Evolutionary conservation across 2,888 invertebrate species (phyloP), one percentile per base, ranked within the genome.

Genomic region (Hemithea aestivaria): DNA sequence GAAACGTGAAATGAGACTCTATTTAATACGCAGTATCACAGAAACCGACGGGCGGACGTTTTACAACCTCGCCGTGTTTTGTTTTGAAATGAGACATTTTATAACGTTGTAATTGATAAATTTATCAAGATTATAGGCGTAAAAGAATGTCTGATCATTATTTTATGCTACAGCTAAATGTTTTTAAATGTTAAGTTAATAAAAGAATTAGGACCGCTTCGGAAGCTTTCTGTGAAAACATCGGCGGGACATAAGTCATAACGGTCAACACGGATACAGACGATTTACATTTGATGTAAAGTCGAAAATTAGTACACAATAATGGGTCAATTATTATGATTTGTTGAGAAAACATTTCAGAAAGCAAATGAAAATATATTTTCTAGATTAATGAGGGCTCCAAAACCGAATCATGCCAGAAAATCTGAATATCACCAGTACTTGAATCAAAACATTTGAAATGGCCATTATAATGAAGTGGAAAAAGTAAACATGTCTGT

Each of bases 1-100:
- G 69, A 74, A 75, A 73, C 72, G 66, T 69, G 69, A 74, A 75
- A 73, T 71, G 56, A 71, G 64, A 64, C 64, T 65, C 67, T 68
- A 68, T 68, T n/a, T 71, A 68, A 73, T 72, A 65, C 54, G 48
- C 57, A 52, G 38, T 55, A 35, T 56, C 45, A 43, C 48, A 46
- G 50, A 52, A 53, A 52, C 56, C 35, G 45, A 57, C 57, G 44
- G 58, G 52, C 40, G 48, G 40, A 54, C 56, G 46, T 55, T n/a
- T 53, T 56, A 53, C 58, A 52, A 56, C 44, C 40, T 39, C 36
- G 40, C 10, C 42, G 38, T 56, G 53, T 55, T 63, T 59, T 58
- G 53, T 54, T 62, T 56, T 56, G 48, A 58, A 57, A 64, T 55
- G 42, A 64, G 52, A 48, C 53, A 49, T 44, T 54, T 51, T 50